phyloP scores from a whole-genome alignment of 2,888 invertebrate species.

The Lucinisca nassula region DNA sequence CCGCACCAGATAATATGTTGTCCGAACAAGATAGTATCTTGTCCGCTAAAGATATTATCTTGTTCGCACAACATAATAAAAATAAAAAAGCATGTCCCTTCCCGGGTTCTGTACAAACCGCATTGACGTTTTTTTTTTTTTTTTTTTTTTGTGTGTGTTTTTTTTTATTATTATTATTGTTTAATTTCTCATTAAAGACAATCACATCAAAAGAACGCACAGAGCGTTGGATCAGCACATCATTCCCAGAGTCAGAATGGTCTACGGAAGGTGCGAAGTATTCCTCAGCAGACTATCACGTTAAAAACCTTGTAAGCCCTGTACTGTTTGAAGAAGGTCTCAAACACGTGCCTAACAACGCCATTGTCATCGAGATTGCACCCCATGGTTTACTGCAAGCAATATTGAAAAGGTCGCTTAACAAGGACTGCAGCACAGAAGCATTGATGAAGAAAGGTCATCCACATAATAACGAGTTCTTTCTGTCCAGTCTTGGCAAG shows the following conservation, averaged over 20 bases:
- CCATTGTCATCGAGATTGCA: conserved; percentile 96
- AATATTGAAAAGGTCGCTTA: conserved; percentile 95
- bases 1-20: no score
- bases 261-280: conserved; percentile 92
- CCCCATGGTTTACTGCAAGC: conserved; percentile 98
- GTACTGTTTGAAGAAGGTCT: conserved; percentile 97
- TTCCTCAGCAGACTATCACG: conserved; percentile 97
- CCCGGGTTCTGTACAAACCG: no score
- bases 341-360: conserved; percentile 94
- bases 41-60: no score
- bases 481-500: conserved; percentile 95
- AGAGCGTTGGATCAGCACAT: conserved; percentile 96
- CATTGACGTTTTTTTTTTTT: no score
- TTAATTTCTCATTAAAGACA: no score
- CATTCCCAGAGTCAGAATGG: conserved; percentile 96
- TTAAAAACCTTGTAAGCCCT: conserved; percentile 97
- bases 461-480: conserved; percentile 92
- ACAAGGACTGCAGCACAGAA: conserved; percentile 92
- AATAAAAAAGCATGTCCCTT: no score
- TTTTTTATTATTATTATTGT: no score
- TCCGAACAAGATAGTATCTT: no score
- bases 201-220: conserved; percentile 95
- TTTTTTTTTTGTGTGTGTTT: no score
- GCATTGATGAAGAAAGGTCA: conserved; percentile 95
- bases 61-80: no score